Evolutionary conservation across 2,113 vertebrate genomes (phyloP), one percentile per base, ranked within the genome.

Genomic region (Dendropsophus ebraccatus): DNA sequence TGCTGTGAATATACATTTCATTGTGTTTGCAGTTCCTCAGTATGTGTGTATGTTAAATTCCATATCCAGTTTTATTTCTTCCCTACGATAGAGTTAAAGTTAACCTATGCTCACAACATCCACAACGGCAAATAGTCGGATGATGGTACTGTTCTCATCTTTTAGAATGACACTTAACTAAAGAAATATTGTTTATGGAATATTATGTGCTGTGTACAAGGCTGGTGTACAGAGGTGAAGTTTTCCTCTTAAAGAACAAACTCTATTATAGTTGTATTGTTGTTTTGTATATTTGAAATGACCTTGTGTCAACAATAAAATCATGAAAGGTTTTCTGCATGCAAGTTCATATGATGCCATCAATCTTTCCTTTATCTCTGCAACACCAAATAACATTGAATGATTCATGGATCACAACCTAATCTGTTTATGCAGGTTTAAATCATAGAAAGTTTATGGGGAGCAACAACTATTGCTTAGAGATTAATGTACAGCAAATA

Each of bases 401-500:
- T 73, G 30, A 73, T 83, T 83, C 49, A 70, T 37, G 41, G 67
- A 56, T 83, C 67, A 67, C 47, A 72, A 83, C 47, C 81, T 56
- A 52, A 83, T 72, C 56, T 67, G 54, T 83, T 72, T 35, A 45
- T 70, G 62, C 49, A 52, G 28, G 32, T 9, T 52, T 11, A 16
- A 72, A 72, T 73, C 50, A 35, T 56, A 21, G 45, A 54, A 73
- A 30, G 56, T 37, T 83, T 83, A 83, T 72, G 60, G 28, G 32
- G 47, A 72, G 28, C 25, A 69, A 72, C 10, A 35, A 47, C 65
- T 72, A 52, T 52, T n/a, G 30, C 49, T 45, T 73, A 11, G 49
- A 56, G 50, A 41, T 37, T 69, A 52, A 70, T 82, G 21, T 72
- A n/a, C n/a, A n/a, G n/a, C n/a, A 82, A 25, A 49, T 69, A 30